Percentiles rank a stretch among this genome's conserved stretches.
Conservation (phyloP, 2,113 vertebrate genomes). For the Cheirogaleus medius region DNA sequence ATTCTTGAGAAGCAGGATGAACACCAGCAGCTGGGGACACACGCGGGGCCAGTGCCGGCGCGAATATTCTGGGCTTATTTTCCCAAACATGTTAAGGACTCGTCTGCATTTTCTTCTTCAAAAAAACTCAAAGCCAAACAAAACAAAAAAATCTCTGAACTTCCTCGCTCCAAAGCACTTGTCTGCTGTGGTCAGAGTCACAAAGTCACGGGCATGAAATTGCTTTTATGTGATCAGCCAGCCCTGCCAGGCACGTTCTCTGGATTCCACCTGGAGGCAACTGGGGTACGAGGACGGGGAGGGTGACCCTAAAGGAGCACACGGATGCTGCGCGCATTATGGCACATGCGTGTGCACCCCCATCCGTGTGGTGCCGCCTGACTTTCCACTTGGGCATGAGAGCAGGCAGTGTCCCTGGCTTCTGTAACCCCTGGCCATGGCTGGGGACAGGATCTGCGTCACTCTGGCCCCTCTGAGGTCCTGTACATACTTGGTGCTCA, state of each 20-base stretch:
- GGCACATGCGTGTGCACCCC: rapidly evolving
- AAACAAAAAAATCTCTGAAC: background rate
- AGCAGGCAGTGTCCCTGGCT: rapidly evolving
- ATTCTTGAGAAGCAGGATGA: rapidly evolving
- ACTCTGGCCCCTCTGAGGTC: rapidly evolving
- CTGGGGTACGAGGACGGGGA: rapidly evolving
- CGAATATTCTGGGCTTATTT: background rate
- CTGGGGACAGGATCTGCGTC: rapidly evolving
- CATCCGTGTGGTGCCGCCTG: rapidly evolving
- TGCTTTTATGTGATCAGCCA: background rate
- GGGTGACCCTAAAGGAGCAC: background rate
- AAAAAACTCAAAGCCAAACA: background rate
- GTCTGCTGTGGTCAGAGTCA: background rate
- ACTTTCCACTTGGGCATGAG: rapidly evolving
- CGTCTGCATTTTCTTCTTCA: background rate
- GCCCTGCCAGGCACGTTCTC: background rate
- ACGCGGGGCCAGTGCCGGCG: background rate
- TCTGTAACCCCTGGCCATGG: rapidly evolving
- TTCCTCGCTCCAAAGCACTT: background rate
- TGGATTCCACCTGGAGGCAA: rapidly evolving
- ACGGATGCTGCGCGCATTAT: rapidly evolving
- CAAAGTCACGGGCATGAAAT: background rate
- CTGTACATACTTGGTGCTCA: rapidly evolving
- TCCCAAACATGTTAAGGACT: background rate
- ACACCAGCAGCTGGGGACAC: background rate